Conservation (phyloP, 2,888 invertebrate species). For the Andrena camellia region DNA sequence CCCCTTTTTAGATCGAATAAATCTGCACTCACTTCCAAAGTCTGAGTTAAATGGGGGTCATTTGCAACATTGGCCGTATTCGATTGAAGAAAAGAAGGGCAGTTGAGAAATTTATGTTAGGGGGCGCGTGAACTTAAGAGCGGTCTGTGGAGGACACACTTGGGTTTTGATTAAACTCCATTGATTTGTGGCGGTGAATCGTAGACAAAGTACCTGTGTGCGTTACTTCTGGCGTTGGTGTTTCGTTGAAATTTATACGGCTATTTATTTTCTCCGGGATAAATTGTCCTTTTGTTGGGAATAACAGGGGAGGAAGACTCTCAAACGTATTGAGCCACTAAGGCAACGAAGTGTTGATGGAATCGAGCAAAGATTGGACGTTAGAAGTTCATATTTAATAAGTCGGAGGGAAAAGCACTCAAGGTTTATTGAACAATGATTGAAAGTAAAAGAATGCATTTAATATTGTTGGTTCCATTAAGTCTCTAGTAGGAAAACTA, state of each 20-base stretch:
- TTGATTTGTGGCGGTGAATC: conserved; percentile 48
- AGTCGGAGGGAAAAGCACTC: background rate
- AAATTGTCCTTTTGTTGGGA: conserved; percentile 14
- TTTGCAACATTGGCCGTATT: conserved; percentile 39
- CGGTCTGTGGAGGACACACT: conserved; percentile 17
- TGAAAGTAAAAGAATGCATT: no score
- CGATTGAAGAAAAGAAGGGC: background rate
- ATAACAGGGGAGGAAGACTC: background rate
- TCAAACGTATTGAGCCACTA: background rate
- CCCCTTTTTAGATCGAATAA: background rate
- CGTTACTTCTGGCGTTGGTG: background rate
- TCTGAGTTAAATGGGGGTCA: conserved; percentile 17
- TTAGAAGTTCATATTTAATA: background rate
- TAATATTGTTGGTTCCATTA: no score
- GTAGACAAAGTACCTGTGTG: conserved; percentile 19
- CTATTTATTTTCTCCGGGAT: conserved; percentile 22
- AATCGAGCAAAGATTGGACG: background rate
- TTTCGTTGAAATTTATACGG: conserved; percentile 36
- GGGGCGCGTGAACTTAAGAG: background rate
- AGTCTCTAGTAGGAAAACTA: no score
- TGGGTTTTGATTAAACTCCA: conserved; percentile 55
- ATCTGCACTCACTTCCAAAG: conserved; percentile 14
- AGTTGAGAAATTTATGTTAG: conserved; percentile 41
- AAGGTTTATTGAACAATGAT: background rate
- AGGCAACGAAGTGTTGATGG: background rate